phyloP scores from a whole-genome alignment of 2,113 vertebrate species.

The Rissa tridactyla region DNA sequence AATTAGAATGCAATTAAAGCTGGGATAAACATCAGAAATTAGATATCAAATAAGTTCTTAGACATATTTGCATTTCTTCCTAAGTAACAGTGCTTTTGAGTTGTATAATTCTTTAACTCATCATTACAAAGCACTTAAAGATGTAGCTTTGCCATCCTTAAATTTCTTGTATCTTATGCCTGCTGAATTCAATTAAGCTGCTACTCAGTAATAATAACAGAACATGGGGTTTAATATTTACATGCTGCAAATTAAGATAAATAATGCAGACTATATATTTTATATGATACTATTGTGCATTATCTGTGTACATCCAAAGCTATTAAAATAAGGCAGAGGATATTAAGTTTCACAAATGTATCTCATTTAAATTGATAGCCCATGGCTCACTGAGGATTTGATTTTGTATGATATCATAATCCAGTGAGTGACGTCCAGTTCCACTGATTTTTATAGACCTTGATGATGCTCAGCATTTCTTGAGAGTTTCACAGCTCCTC shows the following conservation, averaged over 20 bases:
- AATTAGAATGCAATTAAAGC: background rate
- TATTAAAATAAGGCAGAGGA: background rate
- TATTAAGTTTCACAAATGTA: background rate
- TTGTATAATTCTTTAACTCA: background rate
- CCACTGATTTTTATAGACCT: background rate
- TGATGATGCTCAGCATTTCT: background rate
- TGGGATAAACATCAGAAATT: background rate
- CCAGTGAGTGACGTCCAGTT: background rate
- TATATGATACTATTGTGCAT: background rate
- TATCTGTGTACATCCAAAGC: background rate
- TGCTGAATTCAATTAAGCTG: background rate
- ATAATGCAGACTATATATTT: background rate
- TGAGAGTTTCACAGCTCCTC: background rate
- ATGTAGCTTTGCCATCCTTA: background rate
- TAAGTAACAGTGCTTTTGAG: background rate
- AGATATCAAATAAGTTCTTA: background rate
- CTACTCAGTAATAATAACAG: background rate
- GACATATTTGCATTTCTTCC: background rate
- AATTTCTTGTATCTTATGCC: background rate
- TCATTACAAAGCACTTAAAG: background rate
- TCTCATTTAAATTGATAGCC: background rate
- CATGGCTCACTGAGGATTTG: background rate
- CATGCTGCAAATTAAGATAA: background rate
- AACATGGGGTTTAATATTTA: background rate
- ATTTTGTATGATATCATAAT: background rate